Conservation (phyloP, 2,113 vertebrate genomes). For the Morone saxatilis region DNA sequence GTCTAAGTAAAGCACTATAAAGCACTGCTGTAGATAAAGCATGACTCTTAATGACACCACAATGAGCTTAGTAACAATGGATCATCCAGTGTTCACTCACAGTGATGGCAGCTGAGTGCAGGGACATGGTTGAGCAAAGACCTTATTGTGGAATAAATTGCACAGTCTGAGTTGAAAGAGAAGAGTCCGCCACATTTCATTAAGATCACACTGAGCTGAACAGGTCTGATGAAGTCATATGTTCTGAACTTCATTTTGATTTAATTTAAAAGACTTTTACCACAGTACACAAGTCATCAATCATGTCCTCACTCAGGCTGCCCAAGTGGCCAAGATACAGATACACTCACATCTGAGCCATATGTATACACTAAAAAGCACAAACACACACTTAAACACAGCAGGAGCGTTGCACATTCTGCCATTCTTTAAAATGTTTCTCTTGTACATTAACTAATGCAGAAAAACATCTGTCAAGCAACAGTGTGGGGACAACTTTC, state of each 20-base stretch:
- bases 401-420: constrained; percentile 18
- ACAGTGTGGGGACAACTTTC: constrained; percentile 7
- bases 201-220: constrained; percentile 67
- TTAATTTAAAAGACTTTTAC: constrained; percentile 73
- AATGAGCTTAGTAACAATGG: constrained; percentile 36
- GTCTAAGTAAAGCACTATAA: neutral
- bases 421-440: constrained; percentile 1
- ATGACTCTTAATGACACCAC: constrained; percentile 28
- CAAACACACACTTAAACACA: constrained; percentile 41
- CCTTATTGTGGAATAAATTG: constrained; percentile 64
- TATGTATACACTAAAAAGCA: constrained; percentile 49
- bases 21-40: constrained; percentile 11
- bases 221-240: constrained; percentile 76
- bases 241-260: constrained; percentile 65
- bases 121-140: constrained; percentile 57
- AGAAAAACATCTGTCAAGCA: constrained; percentile 55
- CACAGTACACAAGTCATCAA: constrained; percentile 79
- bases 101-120: constrained; percentile 43
- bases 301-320: constrained; percentile 64
- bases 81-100: constrained; percentile 40
- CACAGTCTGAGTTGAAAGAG: constrained; percentile 58
- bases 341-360: constrained; percentile 56
- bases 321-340: constrained; percentile 45
- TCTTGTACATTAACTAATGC: constrained; percentile 2
- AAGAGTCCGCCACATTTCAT: constrained; percentile 72